Percentiles rank a stretch among this genome's conserved stretches.
phyloP scores from a whole-genome alignment of 2,113 vertebrate genomes.

The Sporophila hypoxantha region DNA sequence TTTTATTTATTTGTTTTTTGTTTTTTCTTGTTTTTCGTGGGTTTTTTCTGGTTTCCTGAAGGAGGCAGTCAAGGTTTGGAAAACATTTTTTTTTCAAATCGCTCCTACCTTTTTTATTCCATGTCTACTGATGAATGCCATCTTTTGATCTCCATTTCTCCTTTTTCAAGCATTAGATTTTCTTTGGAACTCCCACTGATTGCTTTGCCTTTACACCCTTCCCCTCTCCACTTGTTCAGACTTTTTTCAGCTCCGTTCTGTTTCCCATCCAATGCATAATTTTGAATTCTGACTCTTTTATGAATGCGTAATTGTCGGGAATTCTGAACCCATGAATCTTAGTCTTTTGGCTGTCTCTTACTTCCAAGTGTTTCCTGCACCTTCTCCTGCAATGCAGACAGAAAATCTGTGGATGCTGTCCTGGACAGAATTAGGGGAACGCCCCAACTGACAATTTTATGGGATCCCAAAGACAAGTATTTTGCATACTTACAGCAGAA shows the following conservation, averaged over 20 bases:
- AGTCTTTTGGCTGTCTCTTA: constrained; percentile 30
- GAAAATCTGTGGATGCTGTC: background rate
- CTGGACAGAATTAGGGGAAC: background rate
- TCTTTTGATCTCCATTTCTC: constrained; percentile 42
- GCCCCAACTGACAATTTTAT: background rate
- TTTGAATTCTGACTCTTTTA: constrained; percentile 31
- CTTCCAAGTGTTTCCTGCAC: background rate
- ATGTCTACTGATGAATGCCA: constrained; percentile 52
- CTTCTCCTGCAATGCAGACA: background rate
- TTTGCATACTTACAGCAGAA: background rate
- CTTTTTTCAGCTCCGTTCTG: constrained; percentile 21
- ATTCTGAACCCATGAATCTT: background rate
- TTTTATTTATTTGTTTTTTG: constrained; percentile 40
- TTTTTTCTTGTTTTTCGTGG: constrained; percentile 38
- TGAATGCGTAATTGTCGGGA: background rate
- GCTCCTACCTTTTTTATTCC: constrained; percentile 34
- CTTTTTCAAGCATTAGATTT: constrained; percentile 32
- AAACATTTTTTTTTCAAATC: constrained; percentile 39
- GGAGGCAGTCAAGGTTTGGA: constrained; percentile 94
- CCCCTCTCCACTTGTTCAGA: constrained; percentile 43
- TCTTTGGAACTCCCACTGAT: constrained; percentile 26
- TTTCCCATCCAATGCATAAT: constrained; percentile 31
- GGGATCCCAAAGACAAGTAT: background rate
- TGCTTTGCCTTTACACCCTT: constrained; percentile 43
- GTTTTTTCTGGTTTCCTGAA: constrained; percentile 75